Evolutionary conservation across 2,797 vertebrate genomes (phyloP), one percentile per base, ranked within the genome.

Genomic region (Dendrocincla fuliginosa): DNA sequence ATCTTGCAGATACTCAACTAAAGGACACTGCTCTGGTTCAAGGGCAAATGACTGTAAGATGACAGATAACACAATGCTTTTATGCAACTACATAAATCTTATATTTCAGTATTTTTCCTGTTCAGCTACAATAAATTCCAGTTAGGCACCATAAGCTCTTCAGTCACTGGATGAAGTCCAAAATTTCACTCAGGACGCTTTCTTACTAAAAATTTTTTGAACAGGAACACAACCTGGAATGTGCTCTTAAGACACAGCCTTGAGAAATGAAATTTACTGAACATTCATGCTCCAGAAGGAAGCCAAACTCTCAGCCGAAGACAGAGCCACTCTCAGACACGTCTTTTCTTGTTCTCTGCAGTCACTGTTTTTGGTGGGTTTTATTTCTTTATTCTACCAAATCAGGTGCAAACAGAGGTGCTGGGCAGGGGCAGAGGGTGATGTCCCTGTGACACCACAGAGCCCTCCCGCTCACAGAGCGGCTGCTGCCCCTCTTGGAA

Each of bases 51-150:
- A 80, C 22, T 41, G 24, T 32, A 93, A 84, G 53, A 87, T 5
- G 11, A 70, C 70, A 61, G 83, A 89, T 87, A 92, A 60, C 60
- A 90, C 63, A 84, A 81, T 86, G 50, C 30, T 89, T 84, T 95
- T 60, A 37, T 28, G 84, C 60, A 87, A 35, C 55, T 77, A 52
- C 42, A 25, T 4, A 41, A 41, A 61, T 44, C 52, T 28, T 70
- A 11, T 50, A 89, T 80, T 92, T 84, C 86, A 83, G 33, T 30
- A 81, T 50, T 94, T 95, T 87, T 92, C 77, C 85, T 89, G 42
- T 63, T 89, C 83, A 47, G 41, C 91, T 96, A 84, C 82, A 93
- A 84, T 42, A 93, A 96, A 96, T 59, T 33, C 56, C 30, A 47
- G 83, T 74, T 69, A 77, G 53, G n/a, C 56, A 85, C 39, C 89